phyloP scores from a whole-genome alignment of 2,797 vertebrate genomes.

The Gymnocypris eckloni region DNA sequence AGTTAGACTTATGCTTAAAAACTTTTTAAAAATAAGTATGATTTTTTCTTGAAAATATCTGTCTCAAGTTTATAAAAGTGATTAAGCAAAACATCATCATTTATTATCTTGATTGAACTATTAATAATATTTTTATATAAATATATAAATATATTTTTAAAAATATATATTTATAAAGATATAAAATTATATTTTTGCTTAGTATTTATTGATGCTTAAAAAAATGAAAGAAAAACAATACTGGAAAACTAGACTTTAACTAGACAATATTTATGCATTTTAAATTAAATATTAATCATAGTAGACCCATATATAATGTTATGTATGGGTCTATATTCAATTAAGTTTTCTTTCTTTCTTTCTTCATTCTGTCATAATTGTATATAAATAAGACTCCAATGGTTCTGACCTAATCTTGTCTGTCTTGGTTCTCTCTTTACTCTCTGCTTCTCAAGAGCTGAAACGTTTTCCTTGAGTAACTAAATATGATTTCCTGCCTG shows the following conservation, averaged over 20 bases:
- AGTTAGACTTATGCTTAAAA: not conserved
- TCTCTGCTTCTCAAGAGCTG: conserved; percentile 23
- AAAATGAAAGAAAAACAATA: not conserved
- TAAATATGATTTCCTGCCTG: conserved; percentile 57
- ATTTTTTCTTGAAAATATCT: no score
- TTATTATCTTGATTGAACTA: not conserved
- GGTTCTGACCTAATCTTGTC: conserved; percentile 46
- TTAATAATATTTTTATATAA: no score
- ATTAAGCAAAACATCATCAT: not conserved
- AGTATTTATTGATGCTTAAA: not conserved
- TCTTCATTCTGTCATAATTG: not conserved
- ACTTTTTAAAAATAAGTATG: no score
- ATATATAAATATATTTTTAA: no score
- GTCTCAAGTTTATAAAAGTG: no score
- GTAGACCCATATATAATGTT: not conserved
- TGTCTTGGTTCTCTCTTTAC: conserved; percentile 43
- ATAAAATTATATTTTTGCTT: not conserved
- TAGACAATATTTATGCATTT: not conserved
- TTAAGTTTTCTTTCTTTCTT: not conserved
- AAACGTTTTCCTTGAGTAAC: conserved; percentile 47
- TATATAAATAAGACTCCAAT: conserved; percentile 21
- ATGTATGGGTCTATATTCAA: not conserved
- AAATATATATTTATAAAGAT: no score
- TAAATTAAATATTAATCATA: not conserved
- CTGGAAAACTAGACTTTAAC: not conserved